These are phyloP conservation scores for Harpalus rubripes DNA, from an alignment of 2,888 invertebrate genomes.

Conservation along the genomic window DNA sequence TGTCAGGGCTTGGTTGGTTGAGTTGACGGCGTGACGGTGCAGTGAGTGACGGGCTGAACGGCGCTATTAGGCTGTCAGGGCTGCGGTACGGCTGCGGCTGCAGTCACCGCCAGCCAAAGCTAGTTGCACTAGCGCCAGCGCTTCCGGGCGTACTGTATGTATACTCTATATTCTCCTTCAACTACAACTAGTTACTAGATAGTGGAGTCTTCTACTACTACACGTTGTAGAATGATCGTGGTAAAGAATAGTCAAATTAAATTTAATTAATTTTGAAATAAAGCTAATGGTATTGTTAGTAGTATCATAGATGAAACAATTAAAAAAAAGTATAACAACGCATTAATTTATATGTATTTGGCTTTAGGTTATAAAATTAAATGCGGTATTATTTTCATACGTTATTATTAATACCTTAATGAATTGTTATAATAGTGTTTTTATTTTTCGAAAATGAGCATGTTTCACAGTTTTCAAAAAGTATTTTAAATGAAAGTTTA, in stretches of 20 bases:
- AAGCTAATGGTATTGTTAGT: not conserved
- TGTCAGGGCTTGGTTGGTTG: not conserved
- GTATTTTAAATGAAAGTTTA: too few relatives aligned
- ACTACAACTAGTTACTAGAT: too few relatives aligned
- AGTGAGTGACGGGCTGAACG: constrained; percentile 63
- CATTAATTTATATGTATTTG: not conserved
- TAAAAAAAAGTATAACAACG: not conserved
- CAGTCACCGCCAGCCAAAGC: not conserved
- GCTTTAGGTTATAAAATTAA: not conserved
- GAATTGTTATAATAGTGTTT: not conserved
- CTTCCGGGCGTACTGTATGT: constrained; percentile 28
- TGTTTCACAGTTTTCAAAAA: too few relatives aligned
- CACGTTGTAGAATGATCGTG: too few relatives aligned
- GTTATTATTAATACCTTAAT: not conserved
- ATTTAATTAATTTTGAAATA: not conserved
- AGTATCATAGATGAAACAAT: not conserved
- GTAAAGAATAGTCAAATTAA: not conserved
- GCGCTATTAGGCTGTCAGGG: constrained; percentile 65
- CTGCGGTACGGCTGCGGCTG: not conserved
- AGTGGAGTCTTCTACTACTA: too few relatives aligned
- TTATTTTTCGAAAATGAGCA: too few relatives aligned
- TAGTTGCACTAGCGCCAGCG: constrained; percentile 45
- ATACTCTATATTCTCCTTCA: too few relatives aligned
- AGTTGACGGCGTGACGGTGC: constrained; percentile 41
- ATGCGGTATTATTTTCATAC: not conserved